Evolutionary conservation across 1,140 invertebrate genomes (phyloP), one percentile per base, ranked within the genome.

Genomic region (Acromyrmex heyeri): DNA sequence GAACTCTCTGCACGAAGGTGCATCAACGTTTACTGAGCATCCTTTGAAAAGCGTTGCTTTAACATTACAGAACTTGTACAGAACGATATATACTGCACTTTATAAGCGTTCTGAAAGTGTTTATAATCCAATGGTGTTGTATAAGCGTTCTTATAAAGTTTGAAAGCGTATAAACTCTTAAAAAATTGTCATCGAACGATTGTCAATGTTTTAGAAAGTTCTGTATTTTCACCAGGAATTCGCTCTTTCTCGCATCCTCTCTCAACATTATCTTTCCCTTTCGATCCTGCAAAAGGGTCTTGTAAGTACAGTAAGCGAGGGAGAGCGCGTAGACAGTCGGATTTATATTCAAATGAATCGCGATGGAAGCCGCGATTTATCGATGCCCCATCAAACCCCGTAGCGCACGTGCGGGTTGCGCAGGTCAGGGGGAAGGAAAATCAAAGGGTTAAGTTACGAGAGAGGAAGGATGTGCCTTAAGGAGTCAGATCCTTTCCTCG

Each of bases 311-410:
- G 50, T 69, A 50, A 61, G 83, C 18, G 53, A 82, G 27, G 48
- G 44, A 69, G 57, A 64, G 69, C 50, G 81, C 69, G 78, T 48
- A 85, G 79, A 90, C 89, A 90, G 86, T 73, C 86, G 79, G 88
- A 90, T 90, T 90, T 90, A 90, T 90, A 90, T 90, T 90, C 86
- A 90, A 90, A 90, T 90, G 89, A 90, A 90, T 92, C 83, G 85
- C 85, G 85, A 86, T 90, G 77, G 87, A 88, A 79, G 82, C 73
- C 76, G 78, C 78, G 87, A 88, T 85, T 90, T 85, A 91, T 90
- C 78, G 73, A 83, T 57, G 82, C 55, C 34, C 53, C 76, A 81
- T 88, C 88, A 76, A 81, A 82, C 44, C 65, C 48, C 8, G 86
- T 55, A 34, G 50, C 53, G 21, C 69, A 64, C 34, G 30, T 30